Percentiles rank a stretch among this genome's conserved stretches.
phyloP scores from a whole-genome alignment of 2,888 invertebrate species.

The Synanthedon myopaeformis region DNA sequence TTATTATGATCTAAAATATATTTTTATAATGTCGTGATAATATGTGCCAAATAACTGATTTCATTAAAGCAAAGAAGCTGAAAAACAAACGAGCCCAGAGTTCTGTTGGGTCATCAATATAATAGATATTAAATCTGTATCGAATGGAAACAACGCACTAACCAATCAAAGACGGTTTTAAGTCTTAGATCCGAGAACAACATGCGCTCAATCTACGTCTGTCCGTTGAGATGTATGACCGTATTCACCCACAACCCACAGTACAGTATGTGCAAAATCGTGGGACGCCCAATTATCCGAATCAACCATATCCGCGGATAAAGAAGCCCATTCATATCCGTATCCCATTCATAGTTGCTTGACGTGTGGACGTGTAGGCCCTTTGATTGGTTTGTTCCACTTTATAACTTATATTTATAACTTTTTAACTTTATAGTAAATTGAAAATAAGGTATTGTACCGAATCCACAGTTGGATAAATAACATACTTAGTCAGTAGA shows the following conservation, averaged over 20 bases:
- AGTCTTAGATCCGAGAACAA: not conserved
- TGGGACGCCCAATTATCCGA: not conserved
- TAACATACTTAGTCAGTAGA: too few species aligned
- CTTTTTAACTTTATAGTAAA: not conserved
- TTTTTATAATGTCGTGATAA: too few species aligned
- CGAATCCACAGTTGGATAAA: too few species aligned
- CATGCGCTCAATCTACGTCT: slow-evolving; percentile 27
- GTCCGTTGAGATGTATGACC: slow-evolving; percentile 15
- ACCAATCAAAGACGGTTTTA: not conserved
- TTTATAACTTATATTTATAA: too few species aligned
- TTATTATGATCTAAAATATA: too few species aligned
- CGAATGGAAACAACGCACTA: not conserved
- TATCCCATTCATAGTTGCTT: slow-evolving; percentile 15
- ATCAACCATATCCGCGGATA: not conserved
- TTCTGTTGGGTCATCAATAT: not conserved
- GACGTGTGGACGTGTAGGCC: slow-evolving; percentile 8
- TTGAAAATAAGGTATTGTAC: not conserved
- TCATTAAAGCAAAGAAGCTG: too few species aligned
- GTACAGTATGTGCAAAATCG: not conserved
- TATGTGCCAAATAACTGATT: too few species aligned
- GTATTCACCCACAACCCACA: slow-evolving; percentile 16
- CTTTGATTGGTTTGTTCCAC: slow-evolving; percentile 7
- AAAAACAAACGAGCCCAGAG: too few species aligned
- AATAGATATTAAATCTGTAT: not conserved
- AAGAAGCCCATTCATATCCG: slow-evolving; percentile 11